Conservation (phyloP, 1,140 invertebrate genomes). For the Sycophaga agraensis region DNA sequence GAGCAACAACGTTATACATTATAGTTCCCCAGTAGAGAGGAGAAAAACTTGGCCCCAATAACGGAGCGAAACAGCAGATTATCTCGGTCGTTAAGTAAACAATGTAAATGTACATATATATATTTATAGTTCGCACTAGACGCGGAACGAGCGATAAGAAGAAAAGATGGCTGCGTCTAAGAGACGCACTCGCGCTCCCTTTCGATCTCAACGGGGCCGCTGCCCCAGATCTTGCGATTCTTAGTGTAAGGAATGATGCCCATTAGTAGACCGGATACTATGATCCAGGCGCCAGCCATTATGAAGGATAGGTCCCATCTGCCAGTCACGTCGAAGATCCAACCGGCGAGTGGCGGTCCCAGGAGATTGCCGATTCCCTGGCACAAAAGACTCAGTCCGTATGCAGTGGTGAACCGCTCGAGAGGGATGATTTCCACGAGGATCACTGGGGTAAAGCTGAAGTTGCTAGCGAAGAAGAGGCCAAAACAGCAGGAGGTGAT, state of each 20-base stretch:
- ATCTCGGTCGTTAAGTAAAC: no score
- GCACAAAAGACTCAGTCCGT: conserved; percentile 82
- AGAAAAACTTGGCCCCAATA: no score
- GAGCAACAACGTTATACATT: no score
- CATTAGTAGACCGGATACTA: conserved; percentile 74
- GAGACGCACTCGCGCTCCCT: conserved; percentile 33
- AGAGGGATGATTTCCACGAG: conserved; percentile 78
- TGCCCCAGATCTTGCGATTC: conserved; percentile 67
- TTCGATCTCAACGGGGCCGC: conserved; percentile 65
- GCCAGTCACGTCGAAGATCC: conserved; percentile 69
- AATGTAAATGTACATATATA: no score
- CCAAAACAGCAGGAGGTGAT: conserved; percentile 71
- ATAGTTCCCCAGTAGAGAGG: no score
- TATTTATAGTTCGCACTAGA: no score
- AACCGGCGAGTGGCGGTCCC: conserved; percentile 69
- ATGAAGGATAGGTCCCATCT: conserved; percentile 75
- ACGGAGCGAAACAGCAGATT: no score
- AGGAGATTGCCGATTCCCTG: conserved; percentile 76
- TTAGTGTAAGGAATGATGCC: conserved; percentile 67
- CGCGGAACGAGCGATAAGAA: background rate
- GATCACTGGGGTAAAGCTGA: conserved; percentile 85
- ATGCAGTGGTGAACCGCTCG: conserved; percentile 82
- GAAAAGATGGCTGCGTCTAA: background rate
- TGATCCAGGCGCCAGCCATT: conserved; percentile 73
- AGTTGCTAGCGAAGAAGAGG: conserved; percentile 82